Conservation (phyloP, 2,113 vertebrate species). For the Nipponia nippon region DNA sequence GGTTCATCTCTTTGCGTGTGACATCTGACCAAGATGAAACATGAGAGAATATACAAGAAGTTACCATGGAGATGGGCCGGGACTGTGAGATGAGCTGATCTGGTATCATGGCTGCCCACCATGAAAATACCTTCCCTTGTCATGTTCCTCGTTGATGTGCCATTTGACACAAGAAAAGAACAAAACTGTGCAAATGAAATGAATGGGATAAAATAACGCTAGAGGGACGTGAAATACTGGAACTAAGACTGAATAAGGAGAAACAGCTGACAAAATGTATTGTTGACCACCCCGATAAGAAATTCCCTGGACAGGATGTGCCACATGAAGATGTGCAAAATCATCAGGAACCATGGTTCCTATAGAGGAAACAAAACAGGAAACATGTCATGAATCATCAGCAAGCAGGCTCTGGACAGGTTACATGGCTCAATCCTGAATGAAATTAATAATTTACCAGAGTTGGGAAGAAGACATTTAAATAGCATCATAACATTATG, state of each 20-base stretch:
- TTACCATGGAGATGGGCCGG: neutral
- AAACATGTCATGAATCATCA: conserved; percentile 66
- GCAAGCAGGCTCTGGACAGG: conserved; percentile 15
- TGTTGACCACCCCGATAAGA: neutral
- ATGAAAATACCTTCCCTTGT: neutral
- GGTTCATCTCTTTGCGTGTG: neutral
- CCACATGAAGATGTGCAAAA: conserved; percentile 57
- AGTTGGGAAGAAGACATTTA: neutral
- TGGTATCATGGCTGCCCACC: neutral
- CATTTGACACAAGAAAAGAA: neutral
- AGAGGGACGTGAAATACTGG: neutral
- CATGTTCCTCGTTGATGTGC: neutral
- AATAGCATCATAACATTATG: neutral
- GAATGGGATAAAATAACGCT: neutral
- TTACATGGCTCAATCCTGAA: neutral
- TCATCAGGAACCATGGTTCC: conserved; percentile 41
- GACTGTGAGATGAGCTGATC: neutral
- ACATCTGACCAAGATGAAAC: neutral
- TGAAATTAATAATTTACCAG: neutral
- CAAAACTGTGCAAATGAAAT: neutral
- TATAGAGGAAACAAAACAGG: conserved; percentile 74
- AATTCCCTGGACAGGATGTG: conserved; percentile 49
- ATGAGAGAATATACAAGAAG: neutral
- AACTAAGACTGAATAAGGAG: neutral
- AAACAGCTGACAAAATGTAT: conserved; percentile 42